Evolutionary conservation across 2,888 invertebrate species (phyloP), one percentile per base, ranked within the genome.

Genomic region (Acronicta aceris): DNA sequence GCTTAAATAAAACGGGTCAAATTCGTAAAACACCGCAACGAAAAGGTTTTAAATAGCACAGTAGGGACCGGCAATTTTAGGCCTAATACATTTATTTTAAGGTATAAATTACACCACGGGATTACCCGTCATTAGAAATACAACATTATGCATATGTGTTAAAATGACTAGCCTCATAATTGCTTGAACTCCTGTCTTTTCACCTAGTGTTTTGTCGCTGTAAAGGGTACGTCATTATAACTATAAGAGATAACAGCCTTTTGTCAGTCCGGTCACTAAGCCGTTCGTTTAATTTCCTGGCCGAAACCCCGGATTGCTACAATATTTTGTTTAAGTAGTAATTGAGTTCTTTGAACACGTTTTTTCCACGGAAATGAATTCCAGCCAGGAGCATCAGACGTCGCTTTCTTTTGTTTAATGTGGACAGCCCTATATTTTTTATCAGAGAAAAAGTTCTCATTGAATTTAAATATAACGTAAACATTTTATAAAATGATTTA

Each of bases 1-100:
- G 90, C 91, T 92, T 90, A 92, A 93, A 93, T 91, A 92, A 93
- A 93, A 93, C 90, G 91, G 92, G 90, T 88, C 91, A 89, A 92
- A 92, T 93, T 91, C 90, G 88, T 87, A 89, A 89, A 91, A 90
- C 90, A 89, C 79, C 79, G 74, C 81, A 80, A 82, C 76, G 76
- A 87, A 91, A 91, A 90, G 86, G 88, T 85, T 90, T 88, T 84
- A 89, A 89, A 88, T 84, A 82, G 83, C 76, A 81, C 81, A 68
- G 64, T 52, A 62, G 70, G 70, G 76, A 78, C 81, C 59, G 65
- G 74, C 82, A 77, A 89, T 86, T 88, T 81, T 85, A 70, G 79
- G 74, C 86, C 82, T 85, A 89, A 84, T 79, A 69, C 79, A 71
- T 83, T 81, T 76, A 83, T 62, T 71, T 81, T 90, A 92, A 83